Evolutionary conservation across 2,888 invertebrate species (phyloP).

Genomic region (Apamea crenata): DNA sequence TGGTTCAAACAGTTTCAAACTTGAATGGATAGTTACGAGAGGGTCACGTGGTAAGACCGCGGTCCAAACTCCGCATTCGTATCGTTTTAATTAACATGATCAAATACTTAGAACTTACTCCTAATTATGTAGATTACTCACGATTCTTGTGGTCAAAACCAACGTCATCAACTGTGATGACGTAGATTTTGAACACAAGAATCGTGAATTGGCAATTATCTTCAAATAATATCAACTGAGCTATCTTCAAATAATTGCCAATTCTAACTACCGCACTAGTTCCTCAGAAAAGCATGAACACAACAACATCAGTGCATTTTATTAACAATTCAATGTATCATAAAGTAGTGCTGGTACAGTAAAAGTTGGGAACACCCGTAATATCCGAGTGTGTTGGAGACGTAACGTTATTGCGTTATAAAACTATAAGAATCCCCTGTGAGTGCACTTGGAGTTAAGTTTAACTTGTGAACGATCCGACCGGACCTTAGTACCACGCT

Average conservation of each 20-base stretch:
- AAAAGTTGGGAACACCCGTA: slow-evolving; percentile 78
- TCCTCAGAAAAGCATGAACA: slow-evolving; percentile 30
- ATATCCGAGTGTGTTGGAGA: slow-evolving; percentile 74
- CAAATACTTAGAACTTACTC: background rate
- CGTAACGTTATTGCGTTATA: slow-evolving; percentile 83
- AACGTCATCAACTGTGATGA: slow-evolving; percentile 1
- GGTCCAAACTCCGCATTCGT: background rate
- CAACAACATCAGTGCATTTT: slow-evolving; percentile 52
- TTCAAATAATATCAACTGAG: too few relatives aligned
- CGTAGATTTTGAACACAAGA: too few relatives aligned
- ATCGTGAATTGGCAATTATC: too few relatives aligned
- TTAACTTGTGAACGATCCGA: slow-evolving; percentile 76
- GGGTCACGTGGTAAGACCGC: background rate
- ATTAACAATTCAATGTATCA: slow-evolving; percentile 62
- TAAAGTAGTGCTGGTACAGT: slow-evolving; percentile 68
- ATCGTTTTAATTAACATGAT: slow-evolving; percentile 22
- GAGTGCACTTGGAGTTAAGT: slow-evolving; percentile 77
- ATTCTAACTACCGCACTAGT: background rate
- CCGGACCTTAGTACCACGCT: slow-evolving; percentile 31
- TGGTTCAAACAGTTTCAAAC: background rate
- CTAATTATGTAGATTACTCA: slow-evolving; percentile 28
- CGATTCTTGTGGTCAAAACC: slow-evolving; percentile 21
- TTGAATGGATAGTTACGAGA: background rate
- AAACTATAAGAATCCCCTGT: slow-evolving; percentile 79
- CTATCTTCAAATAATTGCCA: slow-evolving; percentile 13